These are phyloP conservation scores for Cataglyphis hispanica DNA, from an alignment of 1,140 invertebrate species.

Conservation along the genomic window DNA sequence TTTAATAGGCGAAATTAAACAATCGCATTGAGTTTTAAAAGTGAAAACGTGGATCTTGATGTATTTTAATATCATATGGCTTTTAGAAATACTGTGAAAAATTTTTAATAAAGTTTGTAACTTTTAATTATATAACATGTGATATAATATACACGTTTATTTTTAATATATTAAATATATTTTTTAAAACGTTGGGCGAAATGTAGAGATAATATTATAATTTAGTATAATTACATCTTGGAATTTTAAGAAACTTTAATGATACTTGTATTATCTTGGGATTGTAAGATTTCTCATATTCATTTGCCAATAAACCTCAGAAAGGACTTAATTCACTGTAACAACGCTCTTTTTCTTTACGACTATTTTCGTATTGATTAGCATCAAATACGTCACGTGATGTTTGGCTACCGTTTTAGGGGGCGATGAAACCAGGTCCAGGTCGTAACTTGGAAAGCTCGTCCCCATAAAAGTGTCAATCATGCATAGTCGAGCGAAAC, in stretches of 20 bases:
- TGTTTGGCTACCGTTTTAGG: constrained; percentile 17
- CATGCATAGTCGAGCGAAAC: constrained; percentile 72
- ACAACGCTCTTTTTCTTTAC: background rate
- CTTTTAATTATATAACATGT: constrained; percentile 39
- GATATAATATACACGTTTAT: constrained; percentile 18
- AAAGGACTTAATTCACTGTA: background rate
- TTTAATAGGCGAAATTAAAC: constrained; percentile 20
- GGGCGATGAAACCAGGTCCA: constrained; percentile 58
- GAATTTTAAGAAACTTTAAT: background rate
- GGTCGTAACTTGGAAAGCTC: constrained; percentile 79
- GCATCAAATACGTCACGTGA: constrained; percentile 63
- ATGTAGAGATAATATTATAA: background rate
- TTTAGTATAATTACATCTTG: background rate
- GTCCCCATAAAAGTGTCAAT: constrained; percentile 84
- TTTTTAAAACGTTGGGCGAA: background rate
- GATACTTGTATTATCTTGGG: background rate
- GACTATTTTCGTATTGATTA: constrained; percentile 56
- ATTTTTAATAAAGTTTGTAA: constrained; percentile 13
- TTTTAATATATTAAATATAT: background rate
- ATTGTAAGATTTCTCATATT: background rate
- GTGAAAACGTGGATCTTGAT: background rate
- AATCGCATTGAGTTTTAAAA: constrained; percentile 1
- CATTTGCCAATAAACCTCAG: background rate
- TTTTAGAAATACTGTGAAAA: background rate
- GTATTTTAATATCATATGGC: constrained; percentile 2